Conservation (phyloP, 1,140 invertebrate genomes). For the Hetaerina americana region DNA sequence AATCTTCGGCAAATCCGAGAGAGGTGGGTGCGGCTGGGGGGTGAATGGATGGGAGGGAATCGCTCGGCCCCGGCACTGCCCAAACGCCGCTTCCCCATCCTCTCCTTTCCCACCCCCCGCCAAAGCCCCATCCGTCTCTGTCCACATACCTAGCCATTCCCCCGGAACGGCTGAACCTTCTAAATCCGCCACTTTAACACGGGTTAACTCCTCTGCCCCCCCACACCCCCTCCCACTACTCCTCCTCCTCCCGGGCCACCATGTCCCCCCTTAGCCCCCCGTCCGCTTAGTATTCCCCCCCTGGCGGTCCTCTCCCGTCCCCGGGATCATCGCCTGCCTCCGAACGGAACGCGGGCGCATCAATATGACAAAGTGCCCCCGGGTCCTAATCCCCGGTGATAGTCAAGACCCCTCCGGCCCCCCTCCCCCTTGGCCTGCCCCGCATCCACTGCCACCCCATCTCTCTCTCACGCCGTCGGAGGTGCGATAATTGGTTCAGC, state of each 20-base stretch:
- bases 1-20: too few species aligned
- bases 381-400: conserved; percentile 17
- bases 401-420: conserved; percentile 11
- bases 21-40: too few species aligned
- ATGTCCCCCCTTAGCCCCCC: not conserved
- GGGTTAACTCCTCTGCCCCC: not conserved
- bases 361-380: conserved; percentile 18
- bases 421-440: not conserved
- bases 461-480: not conserved
- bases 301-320: not conserved
- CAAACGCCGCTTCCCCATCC: too few species aligned
- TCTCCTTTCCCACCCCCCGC: too few species aligned
- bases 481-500: conserved; percentile 33
- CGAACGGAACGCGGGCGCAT: conserved; percentile 8
- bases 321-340: not conserved
- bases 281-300: not conserved
- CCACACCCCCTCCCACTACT: not conserved
- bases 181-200: not conserved
- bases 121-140: not conserved
- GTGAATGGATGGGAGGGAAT: too few species aligned
- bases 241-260: not conserved
- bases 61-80: too few species aligned
- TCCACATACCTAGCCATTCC: not conserved
- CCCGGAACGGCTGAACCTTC: too few species aligned
- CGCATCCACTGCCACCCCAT: not conserved